Conservation (phyloP, 2,113 vertebrate species). For the Scomber scombrus region DNA sequence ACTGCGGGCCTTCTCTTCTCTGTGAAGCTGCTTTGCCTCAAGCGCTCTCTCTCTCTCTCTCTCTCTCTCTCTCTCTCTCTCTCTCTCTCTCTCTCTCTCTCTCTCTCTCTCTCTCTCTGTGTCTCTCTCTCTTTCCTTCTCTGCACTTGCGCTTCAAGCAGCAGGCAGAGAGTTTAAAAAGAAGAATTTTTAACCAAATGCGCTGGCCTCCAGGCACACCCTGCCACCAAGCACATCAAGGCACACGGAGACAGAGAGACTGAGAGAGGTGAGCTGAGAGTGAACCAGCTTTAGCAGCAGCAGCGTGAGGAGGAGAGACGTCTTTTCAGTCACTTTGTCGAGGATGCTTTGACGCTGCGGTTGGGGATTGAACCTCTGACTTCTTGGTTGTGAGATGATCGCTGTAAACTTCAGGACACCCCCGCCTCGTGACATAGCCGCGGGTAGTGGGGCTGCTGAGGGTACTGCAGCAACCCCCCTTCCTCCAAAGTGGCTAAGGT, state of each 20-base stretch:
- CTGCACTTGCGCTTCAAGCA: constrained; percentile 53
- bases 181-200: constrained; percentile 56
- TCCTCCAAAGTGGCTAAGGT: not conserved
- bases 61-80: constrained; percentile 5
- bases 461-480: not conserved
- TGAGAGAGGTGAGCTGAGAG: constrained; percentile 38
- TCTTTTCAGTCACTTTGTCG: constrained; percentile 23
- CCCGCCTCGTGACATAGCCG: not conserved
- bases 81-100: constrained; percentile 28
- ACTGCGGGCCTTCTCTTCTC: constrained; percentile 61
- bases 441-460: not conserved
- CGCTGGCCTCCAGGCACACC: constrained; percentile 59
- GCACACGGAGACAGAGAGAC: constrained; percentile 33
- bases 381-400: constrained; percentile 26
- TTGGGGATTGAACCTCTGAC: constrained; percentile 25
- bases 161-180: constrained; percentile 61
- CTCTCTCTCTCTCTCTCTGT: constrained; percentile 26
- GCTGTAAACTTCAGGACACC: constrained; percentile 20
- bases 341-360: constrained; percentile 11
- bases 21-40: constrained; percentile 64
- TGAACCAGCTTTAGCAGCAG: constrained; percentile 39
- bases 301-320: not conserved
- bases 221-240: constrained; percentile 53
- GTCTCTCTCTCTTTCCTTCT: not conserved
- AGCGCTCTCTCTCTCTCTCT: constrained; percentile 48